Evolutionary conservation across 1,140 invertebrate species (phyloP).

Genomic region (Atopsyche davidsoni): DNA sequence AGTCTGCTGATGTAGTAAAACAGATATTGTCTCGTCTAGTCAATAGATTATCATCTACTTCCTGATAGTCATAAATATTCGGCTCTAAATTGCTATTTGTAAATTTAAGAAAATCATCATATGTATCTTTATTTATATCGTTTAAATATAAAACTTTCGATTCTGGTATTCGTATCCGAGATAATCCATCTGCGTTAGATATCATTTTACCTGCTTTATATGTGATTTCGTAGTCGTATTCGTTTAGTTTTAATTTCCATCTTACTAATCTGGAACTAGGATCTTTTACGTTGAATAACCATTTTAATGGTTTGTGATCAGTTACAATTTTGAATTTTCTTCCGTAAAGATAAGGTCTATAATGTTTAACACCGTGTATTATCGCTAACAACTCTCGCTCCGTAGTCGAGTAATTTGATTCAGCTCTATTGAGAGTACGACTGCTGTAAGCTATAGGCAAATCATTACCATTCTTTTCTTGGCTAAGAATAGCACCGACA

Average conservation of each 20-base stretch:
- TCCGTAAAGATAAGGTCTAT: slow-evolving; percentile 43
- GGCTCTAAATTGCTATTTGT: slow-evolving; percentile 1
- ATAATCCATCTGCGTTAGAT: slow-evolving; percentile 36
- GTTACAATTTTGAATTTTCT: slow-evolving; percentile 45
- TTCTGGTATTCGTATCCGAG: slow-evolving; percentile 25
- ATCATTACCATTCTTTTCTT: slow-evolving; percentile 20
- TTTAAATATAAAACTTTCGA: neutral
- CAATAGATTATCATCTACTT: slow-evolving; percentile 8
- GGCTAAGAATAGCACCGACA: slow-evolving; percentile 24
- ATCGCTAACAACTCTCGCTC: slow-evolving; percentile 50
- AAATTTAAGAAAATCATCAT: slow-evolving; percentile 11
- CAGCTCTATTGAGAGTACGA: slow-evolving; percentile 37
- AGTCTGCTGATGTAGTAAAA: slow-evolving; percentile 7
- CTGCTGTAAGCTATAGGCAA: slow-evolving; percentile 38
- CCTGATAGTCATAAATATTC: slow-evolving; percentile 10
- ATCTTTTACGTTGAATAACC: slow-evolving; percentile 41
- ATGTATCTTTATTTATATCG: neutral
- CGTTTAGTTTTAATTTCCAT: slow-evolving; percentile 47
- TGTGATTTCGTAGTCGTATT: slow-evolving; percentile 39
- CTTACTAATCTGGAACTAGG: slow-evolving; percentile 40
- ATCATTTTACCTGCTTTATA: slow-evolving; percentile 40
- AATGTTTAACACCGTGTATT: slow-evolving; percentile 42
- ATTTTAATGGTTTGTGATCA: slow-evolving; percentile 47
- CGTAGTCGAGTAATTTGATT: slow-evolving; percentile 39
- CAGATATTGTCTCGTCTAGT: slow-evolving; percentile 7